Evolutionary conservation across 2,113 vertebrate species (phyloP).

Genomic region (Hydrochoerus hydrochaeris): DNA sequence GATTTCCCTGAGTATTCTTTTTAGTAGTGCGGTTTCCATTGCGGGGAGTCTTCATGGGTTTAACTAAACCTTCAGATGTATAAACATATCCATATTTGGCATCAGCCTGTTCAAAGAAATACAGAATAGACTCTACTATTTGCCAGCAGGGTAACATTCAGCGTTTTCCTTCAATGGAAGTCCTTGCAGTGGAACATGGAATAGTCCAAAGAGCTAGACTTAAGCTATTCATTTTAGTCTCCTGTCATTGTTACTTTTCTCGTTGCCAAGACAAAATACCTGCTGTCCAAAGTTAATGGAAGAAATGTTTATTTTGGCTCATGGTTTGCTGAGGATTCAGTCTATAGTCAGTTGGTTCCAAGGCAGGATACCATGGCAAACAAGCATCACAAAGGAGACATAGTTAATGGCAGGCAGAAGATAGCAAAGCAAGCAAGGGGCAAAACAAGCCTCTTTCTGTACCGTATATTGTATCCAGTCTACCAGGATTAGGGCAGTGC

Average conservation of each 20-base stretch:
- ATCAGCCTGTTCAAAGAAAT: background rate
- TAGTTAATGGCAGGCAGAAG: no score
- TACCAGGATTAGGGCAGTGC: no score
- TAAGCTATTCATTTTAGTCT: background rate
- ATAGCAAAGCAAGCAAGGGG: background rate
- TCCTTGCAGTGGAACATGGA: background rate
- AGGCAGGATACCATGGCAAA: no score
- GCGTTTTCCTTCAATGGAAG: background rate
- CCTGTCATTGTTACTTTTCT: no score
- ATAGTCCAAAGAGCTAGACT: background rate
- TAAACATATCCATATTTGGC: background rate
- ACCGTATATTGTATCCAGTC: background rate
- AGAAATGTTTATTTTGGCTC: background rate
- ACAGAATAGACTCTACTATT: background rate
- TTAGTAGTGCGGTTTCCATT: background rate
- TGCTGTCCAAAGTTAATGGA: background rate
- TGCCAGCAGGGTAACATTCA: background rate
- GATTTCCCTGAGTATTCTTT: constrained; percentile 17
- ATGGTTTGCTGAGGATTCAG: background rate
- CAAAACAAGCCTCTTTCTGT: background rate
- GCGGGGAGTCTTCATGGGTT: background rate
- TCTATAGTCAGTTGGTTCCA: no score
- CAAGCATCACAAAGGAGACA: no score
- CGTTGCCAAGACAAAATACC: no score
- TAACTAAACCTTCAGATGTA: background rate